Evolutionary conservation across 2,888 invertebrate genomes (phyloP).

Genomic region (Orthosia incerta): DNA sequence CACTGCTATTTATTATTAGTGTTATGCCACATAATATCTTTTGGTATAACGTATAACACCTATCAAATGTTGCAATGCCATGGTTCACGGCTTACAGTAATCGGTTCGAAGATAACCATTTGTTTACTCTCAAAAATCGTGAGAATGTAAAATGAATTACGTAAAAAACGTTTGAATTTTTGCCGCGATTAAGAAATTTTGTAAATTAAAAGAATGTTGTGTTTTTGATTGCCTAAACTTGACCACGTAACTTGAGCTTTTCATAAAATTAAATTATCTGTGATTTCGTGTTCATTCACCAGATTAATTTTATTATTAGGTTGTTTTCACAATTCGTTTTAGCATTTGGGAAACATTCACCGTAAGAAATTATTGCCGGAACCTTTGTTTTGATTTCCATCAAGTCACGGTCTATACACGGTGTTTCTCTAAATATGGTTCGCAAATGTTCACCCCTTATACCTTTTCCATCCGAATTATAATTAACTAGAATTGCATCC

Average conservation of each 20-base stretch:
- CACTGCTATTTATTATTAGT: slow-evolving; percentile 53
- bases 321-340: background rate
- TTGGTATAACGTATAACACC: slow-evolving; percentile 60
- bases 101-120: slow-evolving; percentile 37
- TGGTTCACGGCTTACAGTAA: slow-evolving; percentile 38
- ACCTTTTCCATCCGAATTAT: background rate
- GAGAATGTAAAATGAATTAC: slow-evolving; percentile 50
- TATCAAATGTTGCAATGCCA: slow-evolving; percentile 60
- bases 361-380: background rate
- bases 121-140: slow-evolving; percentile 44
- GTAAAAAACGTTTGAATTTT: slow-evolving; percentile 45
- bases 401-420: background rate
- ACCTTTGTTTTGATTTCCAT: background rate
- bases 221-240: slow-evolving; percentile 43
- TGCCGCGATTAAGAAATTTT: slow-evolving; percentile 51
- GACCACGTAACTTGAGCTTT: slow-evolving; percentile 36
- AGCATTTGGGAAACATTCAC: background rate
- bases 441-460: background rate
- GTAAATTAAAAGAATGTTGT: slow-evolving; percentile 30
- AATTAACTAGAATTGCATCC: background rate
- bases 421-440: background rate
- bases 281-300: slow-evolving; percentile 6
- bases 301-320: background rate
- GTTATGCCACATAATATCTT: slow-evolving; percentile 54
- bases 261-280: slow-evolving; percentile 8